These are phyloP conservation scores for Asbolus verrucosus DNA, from an alignment of 1,140 invertebrate genomes.

Conservation along the genomic window DNA sequence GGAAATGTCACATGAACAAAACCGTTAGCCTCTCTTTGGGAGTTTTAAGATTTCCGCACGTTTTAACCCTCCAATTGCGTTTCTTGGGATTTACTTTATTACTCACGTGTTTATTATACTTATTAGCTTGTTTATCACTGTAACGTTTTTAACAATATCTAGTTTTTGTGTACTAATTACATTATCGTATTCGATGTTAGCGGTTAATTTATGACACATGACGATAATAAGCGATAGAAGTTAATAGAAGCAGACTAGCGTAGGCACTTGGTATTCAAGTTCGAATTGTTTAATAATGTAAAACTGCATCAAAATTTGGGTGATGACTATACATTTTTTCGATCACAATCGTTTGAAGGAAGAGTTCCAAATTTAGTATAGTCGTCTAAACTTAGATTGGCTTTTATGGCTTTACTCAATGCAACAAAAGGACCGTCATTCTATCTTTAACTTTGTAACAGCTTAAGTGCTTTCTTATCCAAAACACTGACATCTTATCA, in stretches of 20 bases:
- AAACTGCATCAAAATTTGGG: no score
- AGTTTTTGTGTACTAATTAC: neutral
- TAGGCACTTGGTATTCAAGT: no score
- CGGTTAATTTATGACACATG: constrained; percentile 15
- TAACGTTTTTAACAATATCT: neutral
- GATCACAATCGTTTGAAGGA: neutral
- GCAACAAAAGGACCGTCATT: constrained; percentile 35
- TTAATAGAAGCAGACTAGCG: constrained; percentile 2
- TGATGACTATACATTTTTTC: no score
- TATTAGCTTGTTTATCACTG: constrained; percentile 1
- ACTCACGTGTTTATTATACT: constrained; percentile 6
- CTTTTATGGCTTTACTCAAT: constrained; percentile 37
- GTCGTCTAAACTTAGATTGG: constrained; percentile 25
- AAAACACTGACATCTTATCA: constrained; percentile 12
- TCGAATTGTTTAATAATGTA: neutral
- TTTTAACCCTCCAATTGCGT: constrained; percentile 30
- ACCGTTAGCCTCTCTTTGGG: constrained; percentile 7
- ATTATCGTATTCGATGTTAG: constrained; percentile 9
- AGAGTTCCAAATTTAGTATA: neutral
- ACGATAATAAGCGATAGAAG: constrained; percentile 1
- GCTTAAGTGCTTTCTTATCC: constrained; percentile 30
- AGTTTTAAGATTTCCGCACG: constrained; percentile 35
- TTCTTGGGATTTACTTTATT: constrained; percentile 10
- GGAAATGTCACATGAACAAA: constrained; percentile 37
- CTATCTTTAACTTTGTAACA: constrained; percentile 36